Conservation (phyloP, 2,797 vertebrate species). For the Myiotriccus ornatus region DNA sequence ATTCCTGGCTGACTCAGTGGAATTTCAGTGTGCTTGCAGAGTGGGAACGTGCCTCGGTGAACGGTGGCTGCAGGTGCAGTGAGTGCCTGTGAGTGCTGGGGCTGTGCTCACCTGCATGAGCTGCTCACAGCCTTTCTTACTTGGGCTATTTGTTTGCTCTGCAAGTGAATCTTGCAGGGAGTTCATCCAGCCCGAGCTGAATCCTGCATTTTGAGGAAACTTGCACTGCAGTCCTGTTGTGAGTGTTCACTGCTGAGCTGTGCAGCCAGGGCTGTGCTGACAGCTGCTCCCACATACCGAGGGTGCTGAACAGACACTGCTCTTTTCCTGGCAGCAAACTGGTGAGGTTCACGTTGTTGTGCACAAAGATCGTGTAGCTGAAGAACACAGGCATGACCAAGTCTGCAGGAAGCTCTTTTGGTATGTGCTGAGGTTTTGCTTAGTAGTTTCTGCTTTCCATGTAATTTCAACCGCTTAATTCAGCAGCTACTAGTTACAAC, state of each 20-base stretch:
- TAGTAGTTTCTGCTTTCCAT: not conserved
- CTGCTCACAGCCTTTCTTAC: not conserved
- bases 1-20: not conserved
- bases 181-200: not conserved
- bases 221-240: not conserved
- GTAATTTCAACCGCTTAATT: not conserved
- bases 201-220: not conserved
- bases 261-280: not conserved
- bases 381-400: not conserved
- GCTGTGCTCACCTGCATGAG: not conserved
- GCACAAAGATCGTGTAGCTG: not conserved
- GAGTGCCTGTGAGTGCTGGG: not conserved
- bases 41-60: not conserved
- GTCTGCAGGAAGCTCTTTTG: not conserved
- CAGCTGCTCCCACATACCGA: not conserved
- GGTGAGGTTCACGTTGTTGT: not conserved
- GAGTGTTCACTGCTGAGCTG: not conserved
- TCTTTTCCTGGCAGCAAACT: not conserved
- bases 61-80: not conserved
- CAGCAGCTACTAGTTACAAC: not conserved
- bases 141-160: not conserved
- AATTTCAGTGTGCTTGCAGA: constrained; percentile 23
- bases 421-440: not conserved
- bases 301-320: not conserved
- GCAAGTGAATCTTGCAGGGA: not conserved